Evolutionary conservation across 1,140 invertebrate genomes (phyloP).

Genomic region (Platyscapa corneri): DNA sequence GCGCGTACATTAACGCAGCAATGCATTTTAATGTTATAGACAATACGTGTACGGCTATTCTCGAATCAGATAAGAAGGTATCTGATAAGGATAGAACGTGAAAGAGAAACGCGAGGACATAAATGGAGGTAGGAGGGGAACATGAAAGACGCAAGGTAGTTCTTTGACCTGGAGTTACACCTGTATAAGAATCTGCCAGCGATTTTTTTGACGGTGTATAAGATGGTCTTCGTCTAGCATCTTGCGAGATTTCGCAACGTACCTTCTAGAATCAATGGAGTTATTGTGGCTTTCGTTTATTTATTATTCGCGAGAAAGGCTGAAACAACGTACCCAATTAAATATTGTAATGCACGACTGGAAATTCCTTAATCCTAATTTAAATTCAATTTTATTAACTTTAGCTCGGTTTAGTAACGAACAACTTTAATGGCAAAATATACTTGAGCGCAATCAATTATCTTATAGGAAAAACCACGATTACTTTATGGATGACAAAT

Average conservation of each 20-base stretch:
- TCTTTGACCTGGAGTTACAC: slow-evolving; percentile 67
- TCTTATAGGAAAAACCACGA: too few species aligned
- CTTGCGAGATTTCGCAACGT: background rate
- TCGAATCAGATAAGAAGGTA: slow-evolving; percentile 23
- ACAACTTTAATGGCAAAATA: too few species aligned
- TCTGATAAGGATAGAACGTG: slow-evolving; percentile 50
- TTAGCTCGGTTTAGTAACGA: too few species aligned
- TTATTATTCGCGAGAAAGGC: background rate
- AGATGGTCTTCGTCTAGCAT: background rate
- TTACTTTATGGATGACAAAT: too few species aligned
- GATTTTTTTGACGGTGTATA: background rate
- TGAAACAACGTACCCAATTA: too few species aligned
- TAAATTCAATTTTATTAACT: too few species aligned
- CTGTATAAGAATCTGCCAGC: background rate
- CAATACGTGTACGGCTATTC: background rate
- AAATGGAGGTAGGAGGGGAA: slow-evolving; percentile 50
- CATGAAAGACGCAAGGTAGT: slow-evolving; percentile 68
- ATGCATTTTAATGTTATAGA: background rate
- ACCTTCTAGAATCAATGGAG: background rate
- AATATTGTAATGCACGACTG: too few species aligned
- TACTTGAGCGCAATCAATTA: too few species aligned
- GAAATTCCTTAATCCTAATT: too few species aligned
- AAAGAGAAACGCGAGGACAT: slow-evolving; percentile 59
- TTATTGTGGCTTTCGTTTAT: background rate
- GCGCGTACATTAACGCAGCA: background rate